phyloP scores from a whole-genome alignment of 1,140 invertebrate genomes.

The Pseudomyrmex gracilis region DNA sequence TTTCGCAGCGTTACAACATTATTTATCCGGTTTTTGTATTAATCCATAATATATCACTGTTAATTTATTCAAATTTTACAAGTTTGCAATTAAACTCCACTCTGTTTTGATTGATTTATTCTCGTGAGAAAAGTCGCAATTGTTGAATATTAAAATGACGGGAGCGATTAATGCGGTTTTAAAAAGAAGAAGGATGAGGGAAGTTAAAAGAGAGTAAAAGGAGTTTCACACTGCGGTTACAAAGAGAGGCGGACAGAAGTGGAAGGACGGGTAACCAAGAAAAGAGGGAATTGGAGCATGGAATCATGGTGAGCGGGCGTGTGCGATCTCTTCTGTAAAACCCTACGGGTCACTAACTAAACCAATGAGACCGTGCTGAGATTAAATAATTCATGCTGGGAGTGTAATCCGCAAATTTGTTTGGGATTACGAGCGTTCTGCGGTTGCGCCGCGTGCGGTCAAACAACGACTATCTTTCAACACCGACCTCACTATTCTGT shows the following conservation, averaged over 20 bases:
- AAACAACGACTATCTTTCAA: conserved; percentile 82
- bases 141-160: neutral
- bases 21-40: neutral
- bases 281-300: conserved; percentile 29
- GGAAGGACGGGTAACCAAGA: conserved; percentile 18
- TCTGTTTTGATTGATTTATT: no score
- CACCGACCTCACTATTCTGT: conserved; percentile 62
- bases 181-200: neutral
- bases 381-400: conserved; percentile 84
- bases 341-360: conserved; percentile 81
- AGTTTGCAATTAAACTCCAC: neutral
- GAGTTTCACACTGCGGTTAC: no score
- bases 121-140: no score
- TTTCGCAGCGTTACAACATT: neutral
- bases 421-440: conserved; percentile 80
- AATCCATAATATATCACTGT: neutral
- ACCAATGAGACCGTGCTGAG: conserved; percentile 82
- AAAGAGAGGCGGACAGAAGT: conserved; percentile 10
- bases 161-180: neutral
- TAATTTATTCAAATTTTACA: neutral
- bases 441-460: conserved; percentile 80
- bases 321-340: conserved; percentile 75
- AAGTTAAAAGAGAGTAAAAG: neutral
- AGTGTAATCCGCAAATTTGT: conserved; percentile 84
- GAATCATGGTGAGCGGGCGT: conserved; percentile 74